Conservation (phyloP, 2,888 invertebrate genomes). For the Tricholauxania praeusta region DNA sequence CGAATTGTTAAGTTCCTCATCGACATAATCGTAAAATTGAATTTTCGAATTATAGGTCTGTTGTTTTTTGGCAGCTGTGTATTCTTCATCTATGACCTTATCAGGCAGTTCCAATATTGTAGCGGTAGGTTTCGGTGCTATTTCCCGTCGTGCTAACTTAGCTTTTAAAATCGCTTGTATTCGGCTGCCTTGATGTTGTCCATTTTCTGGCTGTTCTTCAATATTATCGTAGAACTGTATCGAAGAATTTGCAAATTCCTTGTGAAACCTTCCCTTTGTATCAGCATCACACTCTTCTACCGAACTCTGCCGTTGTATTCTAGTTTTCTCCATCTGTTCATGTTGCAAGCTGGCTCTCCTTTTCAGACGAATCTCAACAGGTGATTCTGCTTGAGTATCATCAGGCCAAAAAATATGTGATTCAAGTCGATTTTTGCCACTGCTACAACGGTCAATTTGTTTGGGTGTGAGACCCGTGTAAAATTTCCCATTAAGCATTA, state of each 20-base stretch:
- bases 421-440: constrained; percentile 60
- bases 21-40: constrained; percentile 64
- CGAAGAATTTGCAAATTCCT: constrained; percentile 65
- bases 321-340: constrained; percentile 35
- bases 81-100: constrained; percentile 46
- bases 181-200: neutral
- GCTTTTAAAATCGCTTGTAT: constrained; percentile 20
- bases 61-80: constrained; percentile 56
- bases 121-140: constrained; percentile 56
- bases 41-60: constrained; percentile 64
- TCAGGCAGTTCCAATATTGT: constrained; percentile 46
- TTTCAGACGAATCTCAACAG: constrained; percentile 54
- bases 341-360: constrained; percentile 57
- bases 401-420: constrained; percentile 68
- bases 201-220: constrained; percentile 39
- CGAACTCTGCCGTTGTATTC: constrained; percentile 39
- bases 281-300: constrained; percentile 52
- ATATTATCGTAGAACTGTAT: constrained; percentile 64
- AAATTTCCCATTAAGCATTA: constrained; percentile 68
- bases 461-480: constrained; percentile 65
- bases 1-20: constrained; percentile 48
- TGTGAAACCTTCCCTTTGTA: constrained; percentile 63
- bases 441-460: constrained; percentile 62
- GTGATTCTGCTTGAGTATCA: constrained; percentile 59
- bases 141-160: constrained; percentile 45